phyloP scores from a whole-genome alignment of 2,888 invertebrate genomes.

The Petrophora chlorosata region DNA sequence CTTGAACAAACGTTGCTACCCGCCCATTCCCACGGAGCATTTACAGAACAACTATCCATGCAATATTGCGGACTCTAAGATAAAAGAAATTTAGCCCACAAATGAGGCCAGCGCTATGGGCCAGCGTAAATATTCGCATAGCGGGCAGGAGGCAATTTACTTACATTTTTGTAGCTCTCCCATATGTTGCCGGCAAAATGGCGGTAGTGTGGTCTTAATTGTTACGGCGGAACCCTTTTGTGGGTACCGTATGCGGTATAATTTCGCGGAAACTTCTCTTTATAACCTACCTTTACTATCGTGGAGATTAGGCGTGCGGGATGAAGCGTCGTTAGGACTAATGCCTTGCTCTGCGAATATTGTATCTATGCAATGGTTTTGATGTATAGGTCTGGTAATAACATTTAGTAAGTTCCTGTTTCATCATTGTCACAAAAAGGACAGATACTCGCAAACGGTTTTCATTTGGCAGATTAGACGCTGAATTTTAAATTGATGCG shows the following conservation, averaged over 20 bases:
- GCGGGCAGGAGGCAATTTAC: slow-evolving; percentile 39
- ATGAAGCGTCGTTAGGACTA: slow-evolving; percentile 23
- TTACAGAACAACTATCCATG: slow-evolving; percentile 26
- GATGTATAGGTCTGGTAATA: no score
- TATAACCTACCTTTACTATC: slow-evolving; percentile 34
- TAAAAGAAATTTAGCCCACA: slow-evolving; percentile 38
- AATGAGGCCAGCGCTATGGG: no score
- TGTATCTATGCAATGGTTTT: neutral
- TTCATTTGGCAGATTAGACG: no score
- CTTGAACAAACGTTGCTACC: slow-evolving; percentile 6
- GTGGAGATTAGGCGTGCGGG: slow-evolving; percentile 30
- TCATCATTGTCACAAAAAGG: no score
- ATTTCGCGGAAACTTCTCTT: slow-evolving; percentile 46
- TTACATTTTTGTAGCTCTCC: slow-evolving; percentile 48
- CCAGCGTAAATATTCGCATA: slow-evolving; percentile 40
- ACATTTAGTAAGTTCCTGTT: no score
- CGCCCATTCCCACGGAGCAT: slow-evolving; percentile 7
- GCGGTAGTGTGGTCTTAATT: slow-evolving; percentile 49
- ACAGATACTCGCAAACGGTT: no score
- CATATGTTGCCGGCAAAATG: slow-evolving; percentile 47
- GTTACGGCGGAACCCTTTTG: slow-evolving; percentile 50
- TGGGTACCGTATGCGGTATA: slow-evolving; percentile 47
- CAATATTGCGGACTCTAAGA: slow-evolving; percentile 18
- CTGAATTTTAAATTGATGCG: no score
- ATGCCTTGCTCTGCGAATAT: slow-evolving; percentile 14